Evolutionary conservation across 1,140 invertebrate species (phyloP).

Genomic region (Asbolus verrucosus): DNA sequence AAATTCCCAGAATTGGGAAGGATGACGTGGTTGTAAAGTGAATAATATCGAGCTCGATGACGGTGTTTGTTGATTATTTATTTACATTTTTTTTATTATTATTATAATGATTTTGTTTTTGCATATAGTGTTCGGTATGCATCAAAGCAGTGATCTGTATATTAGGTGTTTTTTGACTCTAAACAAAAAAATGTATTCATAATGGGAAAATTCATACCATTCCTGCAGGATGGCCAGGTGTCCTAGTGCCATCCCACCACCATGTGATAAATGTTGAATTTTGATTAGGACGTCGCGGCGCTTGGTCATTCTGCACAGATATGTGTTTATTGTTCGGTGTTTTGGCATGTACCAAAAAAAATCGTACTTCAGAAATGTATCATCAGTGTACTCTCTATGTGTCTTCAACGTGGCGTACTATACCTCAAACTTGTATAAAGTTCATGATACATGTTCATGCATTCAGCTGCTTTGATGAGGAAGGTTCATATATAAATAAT

Average conservation of each 20-base stretch:
- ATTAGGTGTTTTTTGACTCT: constrained; percentile 61
- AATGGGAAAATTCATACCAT: constrained; percentile 44
- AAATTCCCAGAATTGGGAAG: constrained; percentile 10
- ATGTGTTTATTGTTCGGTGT: constrained; percentile 63
- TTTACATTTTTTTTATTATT: constrained; percentile 54
- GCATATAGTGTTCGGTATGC: constrained; percentile 55
- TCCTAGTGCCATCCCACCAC: neutral
- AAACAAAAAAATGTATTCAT: constrained; percentile 57
- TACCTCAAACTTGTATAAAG: constrained; percentile 64
- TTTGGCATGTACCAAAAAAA: constrained; percentile 63
- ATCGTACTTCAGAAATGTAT: constrained; percentile 62
- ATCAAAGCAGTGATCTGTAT: constrained; percentile 62
- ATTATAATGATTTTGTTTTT: constrained; percentile 50
- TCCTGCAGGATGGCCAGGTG: constrained; percentile 5
- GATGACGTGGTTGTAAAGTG: constrained; percentile 60
- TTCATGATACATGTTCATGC: constrained; percentile 56
- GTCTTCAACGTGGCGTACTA: constrained; percentile 66
- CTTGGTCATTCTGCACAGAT: constrained; percentile 22
- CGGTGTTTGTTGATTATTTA: constrained; percentile 64
- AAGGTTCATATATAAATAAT: constrained; percentile 55
- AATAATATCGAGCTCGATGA: constrained; percentile 58
- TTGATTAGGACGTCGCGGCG: neutral
- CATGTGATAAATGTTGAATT: constrained; percentile 51
- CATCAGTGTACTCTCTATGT: constrained; percentile 66
- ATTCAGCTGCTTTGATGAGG: constrained; percentile 64